Evolutionary conservation across 2,797 vertebrate genomes (phyloP), one percentile per base, ranked within the genome.

Genomic region (Steatocranus sp.): DNA sequence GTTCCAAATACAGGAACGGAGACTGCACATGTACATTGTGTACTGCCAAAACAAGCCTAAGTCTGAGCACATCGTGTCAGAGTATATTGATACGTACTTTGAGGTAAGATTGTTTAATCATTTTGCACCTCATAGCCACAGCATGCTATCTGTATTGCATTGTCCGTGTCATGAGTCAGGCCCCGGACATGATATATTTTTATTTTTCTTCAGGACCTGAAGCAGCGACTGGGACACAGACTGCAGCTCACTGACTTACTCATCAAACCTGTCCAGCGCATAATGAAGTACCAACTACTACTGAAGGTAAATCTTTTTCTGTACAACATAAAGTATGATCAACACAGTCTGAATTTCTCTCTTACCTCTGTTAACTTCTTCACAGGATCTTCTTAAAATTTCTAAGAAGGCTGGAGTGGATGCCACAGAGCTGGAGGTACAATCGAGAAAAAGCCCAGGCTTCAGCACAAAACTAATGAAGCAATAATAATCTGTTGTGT

Each of bases 21-120:
- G 99, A 91, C 94, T 99, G 91, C 98, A 99, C 96, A 99, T 99
- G 98, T 99, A 99, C 94, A 99, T 99, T 73, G 98, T 99, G 90
- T 99, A 99, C 95, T 99, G 99, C 95, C 99, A 99, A 93, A 99
- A 99, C 95, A 99, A 99, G 94, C 98, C 99, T 89, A 99, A 99
- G 95, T 99, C 99, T 79, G 99, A 99, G 95, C 98, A 99, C 95
- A 99, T 99, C 75, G 99, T 99, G 86, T 99, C 99, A 7, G 99
- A 99, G 92, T 99, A 99, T 93, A 98, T 99, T 50, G 99, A 99
- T 92, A 99, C 98, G 0, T 99, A 99, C 93, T 99, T 99, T 95
- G 98, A 99, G 96, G 99, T 99, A 95, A 97, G 97, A 90, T 48
- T 77, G 5, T 81, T 46, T 27, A 78, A 30, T 41, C 7, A 5